Evolutionary conservation across 2,888 invertebrate genomes (phyloP).

Genomic region (Harpagoxenus sublaevis): DNA sequence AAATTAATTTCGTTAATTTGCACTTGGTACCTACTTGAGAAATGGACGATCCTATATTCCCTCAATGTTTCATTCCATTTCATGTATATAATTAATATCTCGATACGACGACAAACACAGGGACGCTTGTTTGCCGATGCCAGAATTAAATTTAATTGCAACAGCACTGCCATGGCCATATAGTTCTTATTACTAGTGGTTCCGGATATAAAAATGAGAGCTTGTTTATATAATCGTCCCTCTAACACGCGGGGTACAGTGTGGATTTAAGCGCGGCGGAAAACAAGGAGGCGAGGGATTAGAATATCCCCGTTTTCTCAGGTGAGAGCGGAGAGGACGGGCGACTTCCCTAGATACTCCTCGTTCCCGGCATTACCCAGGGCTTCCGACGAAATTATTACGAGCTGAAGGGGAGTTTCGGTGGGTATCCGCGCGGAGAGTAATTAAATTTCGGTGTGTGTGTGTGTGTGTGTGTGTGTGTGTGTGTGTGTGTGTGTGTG

Average conservation of each 20-base stretch:
- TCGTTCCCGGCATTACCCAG: conserved; percentile 65
- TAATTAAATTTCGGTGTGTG: conserved; percentile 78
- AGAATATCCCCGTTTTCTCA: conserved; percentile 64
- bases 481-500: conserved; percentile 61
- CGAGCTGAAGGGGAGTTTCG: conserved; percentile 72
- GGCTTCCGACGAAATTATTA: conserved; percentile 74
- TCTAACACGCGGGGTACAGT: conserved; percentile 30
- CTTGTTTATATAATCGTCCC: conserved; percentile 60
- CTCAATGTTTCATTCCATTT: neutral
- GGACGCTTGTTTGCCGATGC: conserved; percentile 12
- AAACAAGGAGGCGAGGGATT: conserved; percentile 43
- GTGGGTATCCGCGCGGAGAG: conserved; percentile 70
- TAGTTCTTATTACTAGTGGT: conserved; percentile 3
- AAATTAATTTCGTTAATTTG: neutral
- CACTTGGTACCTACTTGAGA: neutral
- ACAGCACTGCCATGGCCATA: neutral
- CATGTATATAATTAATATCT: neutral
- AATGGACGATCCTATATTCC: neutral
- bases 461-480: conserved; percentile 58
- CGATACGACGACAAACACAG: conserved; percentile 1
- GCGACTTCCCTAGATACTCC: conserved; percentile 54
- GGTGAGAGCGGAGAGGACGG: conserved; percentile 35
- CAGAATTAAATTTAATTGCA: conserved; percentile 40
- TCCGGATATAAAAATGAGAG: conserved; percentile 26
- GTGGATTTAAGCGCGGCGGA: conserved; percentile 60